phyloP scores from a whole-genome alignment of 2,888 invertebrate genomes.

The Diarsia mendica region DNA sequence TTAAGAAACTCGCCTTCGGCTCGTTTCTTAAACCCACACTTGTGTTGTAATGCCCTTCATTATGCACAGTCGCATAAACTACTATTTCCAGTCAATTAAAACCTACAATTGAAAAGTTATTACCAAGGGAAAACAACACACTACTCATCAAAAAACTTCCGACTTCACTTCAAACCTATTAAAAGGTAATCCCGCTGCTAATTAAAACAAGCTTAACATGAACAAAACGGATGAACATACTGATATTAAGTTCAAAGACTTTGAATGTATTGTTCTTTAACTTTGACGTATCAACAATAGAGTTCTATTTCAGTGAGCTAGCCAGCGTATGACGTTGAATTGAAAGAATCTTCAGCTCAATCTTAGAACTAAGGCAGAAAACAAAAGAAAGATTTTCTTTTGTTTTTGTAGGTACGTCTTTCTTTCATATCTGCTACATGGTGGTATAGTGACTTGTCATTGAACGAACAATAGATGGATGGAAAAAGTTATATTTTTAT shows the following conservation, averaged over 20 bases:
- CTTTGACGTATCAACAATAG: slow-evolving; percentile 44
- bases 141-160: not conserved
- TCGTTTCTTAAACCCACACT: no score
- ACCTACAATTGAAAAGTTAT: not conserved
- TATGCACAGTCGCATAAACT: no score
- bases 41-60: no score
- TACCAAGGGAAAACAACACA: not conserved
- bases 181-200: not conserved
- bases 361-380: slow-evolving; percentile 37
- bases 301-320: slow-evolving; percentile 18
- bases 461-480: slow-evolving; percentile 22
- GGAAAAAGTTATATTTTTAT: not conserved
- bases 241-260: slow-evolving; percentile 37
- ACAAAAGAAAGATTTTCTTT: slow-evolving; percentile 39
- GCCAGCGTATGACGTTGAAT: slow-evolving; percentile 40
- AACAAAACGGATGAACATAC: slow-evolving; percentile 7
- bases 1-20: no score
- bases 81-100: no score
- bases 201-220: not conserved
- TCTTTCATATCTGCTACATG: slow-evolving; percentile 8
- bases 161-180: not conserved
- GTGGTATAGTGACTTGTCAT: slow-evolving; percentile 13
- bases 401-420: slow-evolving; percentile 19
- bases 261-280: slow-evolving; percentile 33
- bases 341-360: slow-evolving; percentile 53